phyloP scores from a whole-genome alignment of 2,888 invertebrate species.

The Leptinotarsa juncta region DNA sequence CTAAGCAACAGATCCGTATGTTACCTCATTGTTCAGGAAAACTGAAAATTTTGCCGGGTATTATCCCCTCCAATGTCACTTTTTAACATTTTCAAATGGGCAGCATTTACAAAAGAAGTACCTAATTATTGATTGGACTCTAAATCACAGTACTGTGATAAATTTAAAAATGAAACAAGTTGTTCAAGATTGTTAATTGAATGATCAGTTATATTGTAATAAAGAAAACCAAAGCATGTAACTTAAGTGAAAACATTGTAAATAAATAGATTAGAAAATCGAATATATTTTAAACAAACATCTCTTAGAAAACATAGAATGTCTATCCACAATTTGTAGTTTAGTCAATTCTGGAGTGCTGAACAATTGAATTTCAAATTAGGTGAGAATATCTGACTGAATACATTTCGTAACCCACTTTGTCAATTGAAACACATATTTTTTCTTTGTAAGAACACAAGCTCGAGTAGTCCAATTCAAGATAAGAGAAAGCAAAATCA shows the following conservation, averaged over 20 bases:
- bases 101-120: background rate
- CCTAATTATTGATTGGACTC: background rate
- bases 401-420: too few species aligned
- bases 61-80: too few species aligned
- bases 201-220: background rate
- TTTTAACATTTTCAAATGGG: background rate
- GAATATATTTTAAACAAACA: background rate
- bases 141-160: constrained; percentile 16
- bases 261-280: background rate
- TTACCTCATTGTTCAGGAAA: too few species aligned
- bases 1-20: too few species aligned
- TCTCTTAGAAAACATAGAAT: background rate
- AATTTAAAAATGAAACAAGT: background rate
- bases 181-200: background rate
- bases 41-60: too few species aligned
- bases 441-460: too few species aligned
- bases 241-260: background rate
- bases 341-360: background rate
- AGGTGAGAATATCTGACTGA: too few species aligned
- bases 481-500: too few species aligned
- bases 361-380: background rate
- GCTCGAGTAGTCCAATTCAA: too few species aligned
- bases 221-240: constrained; percentile 8
- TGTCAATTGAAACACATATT: too few species aligned
- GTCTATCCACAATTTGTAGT: background rate